phyloP scores from a whole-genome alignment of 2,888 invertebrate genomes.

The Carpatolechia fugitivella region DNA sequence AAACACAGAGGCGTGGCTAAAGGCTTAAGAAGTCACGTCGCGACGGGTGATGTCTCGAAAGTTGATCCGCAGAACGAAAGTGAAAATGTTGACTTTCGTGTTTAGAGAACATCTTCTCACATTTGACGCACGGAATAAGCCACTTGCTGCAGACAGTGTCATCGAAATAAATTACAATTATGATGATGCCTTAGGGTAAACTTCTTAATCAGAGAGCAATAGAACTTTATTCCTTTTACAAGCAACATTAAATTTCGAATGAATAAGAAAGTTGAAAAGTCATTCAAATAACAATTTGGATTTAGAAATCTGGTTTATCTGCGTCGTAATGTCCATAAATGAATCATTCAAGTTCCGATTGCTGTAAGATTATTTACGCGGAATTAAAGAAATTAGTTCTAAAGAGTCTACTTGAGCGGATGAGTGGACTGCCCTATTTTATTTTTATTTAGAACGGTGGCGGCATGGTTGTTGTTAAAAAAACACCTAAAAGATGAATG shows the following conservation, averaged over 20 bases:
- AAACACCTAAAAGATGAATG: background rate
- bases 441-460: background rate
- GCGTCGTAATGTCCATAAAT: slow-evolving; percentile 13
- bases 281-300: slow-evolving; percentile 2
- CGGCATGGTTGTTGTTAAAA: slow-evolving; percentile 12
- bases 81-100: slow-evolving; percentile 55
- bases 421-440: slow-evolving; percentile 12
- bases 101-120: slow-evolving; percentile 45
- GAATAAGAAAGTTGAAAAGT: background rate
- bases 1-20: slow-evolving; percentile 46
- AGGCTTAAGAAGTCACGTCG: slow-evolving; percentile 39
- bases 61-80: slow-evolving; percentile 61
- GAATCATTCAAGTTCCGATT: slow-evolving; percentile 1
- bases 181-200: slow-evolving; percentile 8
- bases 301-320: background rate
- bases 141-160: slow-evolving; percentile 30
- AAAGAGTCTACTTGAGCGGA: slow-evolving; percentile 6
- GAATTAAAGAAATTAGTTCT: slow-evolving; percentile 8
- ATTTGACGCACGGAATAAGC: slow-evolving; percentile 18
- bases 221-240: background rate
- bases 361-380: background rate
- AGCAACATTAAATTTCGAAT: background rate
- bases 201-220: background rate
- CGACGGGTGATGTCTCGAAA: slow-evolving; percentile 46
- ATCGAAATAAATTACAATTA: slow-evolving; percentile 39